Conservation (phyloP, 2,797 vertebrate species). For the Phoeniculus purpureus region DNA sequence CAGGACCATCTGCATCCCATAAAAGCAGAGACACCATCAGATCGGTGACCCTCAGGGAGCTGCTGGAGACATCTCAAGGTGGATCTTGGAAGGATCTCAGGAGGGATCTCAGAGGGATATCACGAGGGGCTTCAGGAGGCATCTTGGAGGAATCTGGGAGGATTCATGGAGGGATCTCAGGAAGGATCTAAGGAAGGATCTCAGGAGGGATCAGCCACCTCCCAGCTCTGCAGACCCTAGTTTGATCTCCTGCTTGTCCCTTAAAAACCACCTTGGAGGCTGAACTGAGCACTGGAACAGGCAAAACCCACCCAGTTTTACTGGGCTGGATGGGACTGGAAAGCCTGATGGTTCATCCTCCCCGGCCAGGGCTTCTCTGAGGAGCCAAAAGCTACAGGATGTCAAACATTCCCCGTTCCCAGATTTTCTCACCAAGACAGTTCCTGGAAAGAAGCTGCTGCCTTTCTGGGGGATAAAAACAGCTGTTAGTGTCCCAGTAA, state of each 20-base stretch:
- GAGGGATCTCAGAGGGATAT: no score
- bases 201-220: background rate
- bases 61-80: background rate
- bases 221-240: background rate
- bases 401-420: background rate
- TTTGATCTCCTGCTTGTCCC: background rate
- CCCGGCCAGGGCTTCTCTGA: background rate
- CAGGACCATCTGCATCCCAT: background rate
- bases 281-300: background rate
- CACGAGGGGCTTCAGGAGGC: no score
- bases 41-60: background rate
- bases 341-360: background rate
- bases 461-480: fast-evolving
- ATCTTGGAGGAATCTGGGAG: no score
- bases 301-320: background rate
- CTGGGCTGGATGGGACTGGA: no score
- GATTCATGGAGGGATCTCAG: no score
- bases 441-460: background rate
- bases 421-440: background rate
- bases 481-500: background rate
- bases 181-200: background rate
- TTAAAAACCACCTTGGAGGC: background rate
- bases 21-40: fast-evolving
- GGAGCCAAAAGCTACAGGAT: background rate
- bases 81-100: no score